Evolutionary conservation across 1,140 invertebrate genomes (phyloP).

Genomic region (Sycophaga agraensis): DNA sequence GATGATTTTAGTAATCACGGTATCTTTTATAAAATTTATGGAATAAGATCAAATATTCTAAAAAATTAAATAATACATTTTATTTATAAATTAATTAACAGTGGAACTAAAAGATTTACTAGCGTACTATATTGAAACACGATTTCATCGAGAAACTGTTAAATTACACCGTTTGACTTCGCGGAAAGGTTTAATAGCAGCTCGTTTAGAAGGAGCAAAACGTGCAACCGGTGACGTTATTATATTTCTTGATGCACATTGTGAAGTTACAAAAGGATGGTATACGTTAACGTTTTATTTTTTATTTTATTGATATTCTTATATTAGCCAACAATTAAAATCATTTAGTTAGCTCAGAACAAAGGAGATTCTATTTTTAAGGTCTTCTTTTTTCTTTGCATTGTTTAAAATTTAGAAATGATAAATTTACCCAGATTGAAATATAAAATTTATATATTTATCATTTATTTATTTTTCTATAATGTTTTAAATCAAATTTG

Average conservation of each 20-base stretch:
- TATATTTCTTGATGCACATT: constrained; percentile 95
- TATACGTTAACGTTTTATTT: constrained; percentile 41
- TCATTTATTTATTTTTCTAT: too few species aligned
- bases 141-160: constrained; percentile 69
- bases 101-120: constrained; percentile 73
- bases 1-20: constrained; percentile 84
- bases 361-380: too few species aligned
- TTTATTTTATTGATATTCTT: too few species aligned
- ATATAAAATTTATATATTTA: too few species aligned
- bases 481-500: too few species aligned
- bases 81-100: constrained; percentile 59
- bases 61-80: constrained; percentile 58
- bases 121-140: constrained; percentile 72
- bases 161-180: constrained; percentile 73
- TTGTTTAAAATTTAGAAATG: too few species aligned
- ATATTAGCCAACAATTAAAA: too few species aligned
- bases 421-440: too few species aligned
- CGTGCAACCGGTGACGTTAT: constrained; percentile 79
- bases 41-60: not conserved
- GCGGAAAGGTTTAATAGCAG: constrained; percentile 81
- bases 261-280: constrained; percentile 81
- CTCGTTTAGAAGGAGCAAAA: constrained; percentile 78
- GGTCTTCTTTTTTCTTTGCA: too few species aligned
- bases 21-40: constrained; percentile 23
- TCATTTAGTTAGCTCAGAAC: too few species aligned